phyloP scores from a whole-genome alignment of 2,797 vertebrate species.

The Smutsia gigantea region DNA sequence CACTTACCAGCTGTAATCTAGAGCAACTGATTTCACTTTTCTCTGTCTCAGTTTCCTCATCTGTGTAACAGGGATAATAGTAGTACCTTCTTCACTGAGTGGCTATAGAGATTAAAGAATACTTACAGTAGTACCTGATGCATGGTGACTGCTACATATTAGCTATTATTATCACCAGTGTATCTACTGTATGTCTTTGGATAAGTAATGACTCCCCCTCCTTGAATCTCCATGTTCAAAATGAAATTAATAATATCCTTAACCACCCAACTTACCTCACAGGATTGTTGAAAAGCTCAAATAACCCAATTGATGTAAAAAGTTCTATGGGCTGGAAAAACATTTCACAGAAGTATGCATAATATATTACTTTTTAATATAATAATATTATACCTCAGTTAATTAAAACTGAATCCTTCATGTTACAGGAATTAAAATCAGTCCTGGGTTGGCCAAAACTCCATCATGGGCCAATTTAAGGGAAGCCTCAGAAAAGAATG shows the following conservation, averaged over 20 bases:
- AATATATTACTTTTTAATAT: slow-evolving; percentile 31
- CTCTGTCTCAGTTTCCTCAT: slow-evolving; percentile 13
- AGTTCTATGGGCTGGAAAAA: slow-evolving; percentile 53
- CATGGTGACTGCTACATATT: not conserved
- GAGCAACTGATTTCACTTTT: slow-evolving; percentile 17
- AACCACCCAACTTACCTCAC: slow-evolving; percentile 10
- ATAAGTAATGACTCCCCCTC: slow-evolving; percentile 30
- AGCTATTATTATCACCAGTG: not conserved
- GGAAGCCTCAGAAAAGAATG: not conserved
- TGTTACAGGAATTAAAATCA: slow-evolving; percentile 23
- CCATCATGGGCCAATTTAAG: not conserved
- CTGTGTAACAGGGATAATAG: not conserved
- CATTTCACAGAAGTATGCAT: not conserved
- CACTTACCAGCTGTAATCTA: not conserved
- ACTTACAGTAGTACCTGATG: not conserved
- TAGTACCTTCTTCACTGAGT: not conserved
- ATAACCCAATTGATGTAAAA: slow-evolving; percentile 31
- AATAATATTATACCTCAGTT: slow-evolving; percentile 17
- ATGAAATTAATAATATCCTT: slow-evolving; percentile 61
- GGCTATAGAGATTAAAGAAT: slow-evolving; percentile 38
- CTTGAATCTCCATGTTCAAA: slow-evolving; percentile 36
- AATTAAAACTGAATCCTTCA: slow-evolving; percentile 29
- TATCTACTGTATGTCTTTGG: not conserved
- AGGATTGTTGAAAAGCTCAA: slow-evolving; percentile 56
- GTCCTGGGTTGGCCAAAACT: not conserved